Evolutionary conservation across 2,888 invertebrate genomes (phyloP).

Genomic region (Eilema caniola): DNA sequence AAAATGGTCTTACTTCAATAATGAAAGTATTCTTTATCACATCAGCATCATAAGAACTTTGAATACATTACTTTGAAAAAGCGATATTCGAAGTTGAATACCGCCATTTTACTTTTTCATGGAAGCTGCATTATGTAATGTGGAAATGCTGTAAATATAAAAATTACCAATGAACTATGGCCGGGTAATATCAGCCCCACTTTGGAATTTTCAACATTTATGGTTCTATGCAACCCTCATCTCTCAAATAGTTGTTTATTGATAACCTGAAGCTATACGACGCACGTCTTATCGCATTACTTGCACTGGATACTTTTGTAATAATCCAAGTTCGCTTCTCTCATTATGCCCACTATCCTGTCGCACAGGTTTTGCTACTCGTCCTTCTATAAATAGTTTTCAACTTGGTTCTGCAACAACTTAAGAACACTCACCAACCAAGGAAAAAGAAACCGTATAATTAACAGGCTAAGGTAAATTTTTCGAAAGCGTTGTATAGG

Average conservation of each 20-base stretch:
- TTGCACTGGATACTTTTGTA: constrained; percentile 64
- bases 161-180: neutral
- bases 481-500: neutral
- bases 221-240: neutral
- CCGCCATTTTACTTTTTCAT: neutral
- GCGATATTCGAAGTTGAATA: neutral
- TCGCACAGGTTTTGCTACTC: constrained; percentile 79
- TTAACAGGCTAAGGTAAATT: neutral
- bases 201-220: neutral
- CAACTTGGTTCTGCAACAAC: constrained; percentile 47
- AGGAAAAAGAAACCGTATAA: constrained; percentile 46
- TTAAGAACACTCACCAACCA: constrained; percentile 30
- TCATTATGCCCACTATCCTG: constrained; percentile 75
- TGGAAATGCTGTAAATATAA: neutral
- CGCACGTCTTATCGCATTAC: constrained; percentile 51
- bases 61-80: too few species aligned
- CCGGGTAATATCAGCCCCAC: neutral
- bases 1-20: too few species aligned
- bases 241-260: constrained; percentile 10
- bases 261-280: constrained; percentile 20
- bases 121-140: neutral
- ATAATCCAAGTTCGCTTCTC: constrained; percentile 68
- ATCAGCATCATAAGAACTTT: too few species aligned
- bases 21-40: too few species aligned
- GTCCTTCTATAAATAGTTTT: constrained; percentile 80